Evolutionary conservation across 1,140 invertebrate genomes (phyloP).

Genomic region (Cotesia chilonis): DNA sequence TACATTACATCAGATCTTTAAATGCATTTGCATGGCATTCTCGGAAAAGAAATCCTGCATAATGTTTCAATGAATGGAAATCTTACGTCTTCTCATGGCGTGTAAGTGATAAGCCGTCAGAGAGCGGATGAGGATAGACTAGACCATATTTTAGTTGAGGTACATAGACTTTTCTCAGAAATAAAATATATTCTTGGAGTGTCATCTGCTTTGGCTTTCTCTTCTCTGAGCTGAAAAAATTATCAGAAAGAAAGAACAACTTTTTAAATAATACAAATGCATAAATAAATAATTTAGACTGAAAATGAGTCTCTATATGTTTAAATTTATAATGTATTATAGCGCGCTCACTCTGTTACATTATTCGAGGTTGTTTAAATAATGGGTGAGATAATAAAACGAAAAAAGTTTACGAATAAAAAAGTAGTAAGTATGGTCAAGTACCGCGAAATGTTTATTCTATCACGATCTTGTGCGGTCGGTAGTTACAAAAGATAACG

Average conservation of each 20-base stretch:
- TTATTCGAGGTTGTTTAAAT: slow-evolving; percentile 7
- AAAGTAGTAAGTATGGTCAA: slow-evolving; percentile 15
- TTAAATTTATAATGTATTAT: background rate
- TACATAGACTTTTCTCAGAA: no score
- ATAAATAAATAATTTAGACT: slow-evolving; percentile 11
- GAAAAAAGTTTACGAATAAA: background rate
- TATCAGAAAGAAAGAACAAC: no score
- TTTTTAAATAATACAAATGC: background rate
- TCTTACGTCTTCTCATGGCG: slow-evolving; percentile 22
- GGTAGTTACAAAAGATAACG: background rate
- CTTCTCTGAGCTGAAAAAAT: no score
- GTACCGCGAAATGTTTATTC: background rate
- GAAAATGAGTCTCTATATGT: background rate
- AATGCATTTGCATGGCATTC: slow-evolving; percentile 33
- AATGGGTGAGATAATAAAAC: background rate
- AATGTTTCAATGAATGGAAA: slow-evolving; percentile 38
- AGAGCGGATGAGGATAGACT: slow-evolving; percentile 21
- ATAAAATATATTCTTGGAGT: no score
- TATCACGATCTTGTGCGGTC: background rate
- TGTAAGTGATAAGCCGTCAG: slow-evolving; percentile 26
- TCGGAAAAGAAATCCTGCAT: slow-evolving; percentile 29
- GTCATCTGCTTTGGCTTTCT: no score
- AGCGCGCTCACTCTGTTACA: background rate
- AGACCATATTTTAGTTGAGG: background rate
- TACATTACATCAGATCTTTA: slow-evolving; percentile 11